Evolutionary conservation across 2,797 vertebrate species (phyloP), one percentile per base, ranked within the genome.

Genomic region (Mastacembelus armatus): DNA sequence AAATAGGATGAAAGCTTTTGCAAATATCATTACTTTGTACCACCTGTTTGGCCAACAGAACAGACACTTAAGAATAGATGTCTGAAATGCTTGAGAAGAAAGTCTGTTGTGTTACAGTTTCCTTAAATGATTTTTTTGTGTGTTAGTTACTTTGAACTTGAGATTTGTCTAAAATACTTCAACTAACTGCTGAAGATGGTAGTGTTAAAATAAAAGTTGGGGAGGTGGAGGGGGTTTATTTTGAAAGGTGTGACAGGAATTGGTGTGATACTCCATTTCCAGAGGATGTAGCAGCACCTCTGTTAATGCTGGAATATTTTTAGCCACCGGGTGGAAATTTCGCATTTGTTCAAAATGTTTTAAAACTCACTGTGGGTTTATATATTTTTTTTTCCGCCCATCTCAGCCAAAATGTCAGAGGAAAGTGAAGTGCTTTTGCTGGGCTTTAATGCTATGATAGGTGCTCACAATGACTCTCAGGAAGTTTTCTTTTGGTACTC

Each of bases 221-320:
- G n/a, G n/a, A n/a, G n/a, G n/a, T n/a, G 0, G 3, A 1, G 5
- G 22, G 7, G 10, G 9, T 77, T 85, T 82, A 80, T 44, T 85
- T 80, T 86, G 70, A 80, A 86, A 83, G 60, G 16, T 9, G 0
- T 0, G 4, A 45, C 21, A 38, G 74, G 73, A 77, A 39, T 0
- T 8, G 21, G 16, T 14, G 32, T 42, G 54, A 55, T 19, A 12
- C 11, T 43, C 11, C 0, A 49, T 30, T 80, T 78, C 32, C 71
- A 73, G 74, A 84, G 78, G 82, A 89, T 87, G 85, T 78, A 43
- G 52, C 74, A 36, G 80, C 67, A 57, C 66, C 43, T 81, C 78
- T 49, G 57, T 32, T 78, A 67, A 76, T 68, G 68, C 72, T 5
- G 48, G 62, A 81, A 80, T 90, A 88, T 85, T 86, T 88, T 78